Base-by-base conservation (phyloP, 2,797 vertebrate genomes). In the Lepilemur ruficaudatus region DNA sequence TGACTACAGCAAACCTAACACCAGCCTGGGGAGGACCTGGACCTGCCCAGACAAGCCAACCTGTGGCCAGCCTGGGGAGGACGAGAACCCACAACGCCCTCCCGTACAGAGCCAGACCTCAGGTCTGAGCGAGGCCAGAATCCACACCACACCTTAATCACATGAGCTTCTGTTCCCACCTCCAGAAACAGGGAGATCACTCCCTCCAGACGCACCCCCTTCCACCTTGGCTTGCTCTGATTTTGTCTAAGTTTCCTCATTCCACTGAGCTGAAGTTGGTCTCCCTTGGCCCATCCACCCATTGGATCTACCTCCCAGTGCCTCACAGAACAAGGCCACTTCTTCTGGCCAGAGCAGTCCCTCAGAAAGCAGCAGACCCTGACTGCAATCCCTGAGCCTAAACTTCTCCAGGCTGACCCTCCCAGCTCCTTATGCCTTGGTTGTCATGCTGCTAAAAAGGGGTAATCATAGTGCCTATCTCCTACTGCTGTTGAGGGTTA, bases 1-100 rank as follows among this genome's bases (percentile, higher is more conserved):
- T n/a, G 79, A 73, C 72, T 93, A 46, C 0, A 57, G 41, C 63
- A 50, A 80, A 50, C 38, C 81, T 87, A 75, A 41, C 0, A 2
- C 79, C 96, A 94, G 84, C 15, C 2, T n/a, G n/a, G n/a, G n/a
- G n/a, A n/a, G n/a, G n/a, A n/a, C n/a, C n/a, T 57, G 41, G 89
- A 89, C 82, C 73, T 96, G 97, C 92, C 94, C 38, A 5, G 93
- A 94, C 96, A 98, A 82, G 96, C 89, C 17, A 15, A 13, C 15
- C 82, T 69, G 32, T 3, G 61, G 82, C 85, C 23, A 17, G 85
- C 91, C 50, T 4, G 1, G 28, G 5, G 82, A 41, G 57, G 73
- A 91, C 23, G 59, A 59, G 85, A 92, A 76, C n/a, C 69, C 69
- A 30, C 48, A 48, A 48, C 30, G 7, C 69, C 87, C 55, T 17